Conservation (phyloP, 2,113 vertebrate genomes). For the Dicrurus megarhynchus region DNA sequence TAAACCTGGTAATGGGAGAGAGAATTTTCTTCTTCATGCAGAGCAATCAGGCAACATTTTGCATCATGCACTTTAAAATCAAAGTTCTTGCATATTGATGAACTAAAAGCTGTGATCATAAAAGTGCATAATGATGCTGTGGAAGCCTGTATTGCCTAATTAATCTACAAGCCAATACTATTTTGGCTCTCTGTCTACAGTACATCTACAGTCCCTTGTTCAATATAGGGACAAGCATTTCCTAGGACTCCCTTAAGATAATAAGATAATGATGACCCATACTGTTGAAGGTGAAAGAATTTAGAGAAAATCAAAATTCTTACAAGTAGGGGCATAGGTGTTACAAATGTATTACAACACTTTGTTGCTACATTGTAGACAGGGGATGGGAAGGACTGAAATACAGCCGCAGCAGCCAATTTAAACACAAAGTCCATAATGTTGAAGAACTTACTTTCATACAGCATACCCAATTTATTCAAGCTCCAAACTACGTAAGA, state of each 20-base stretch:
- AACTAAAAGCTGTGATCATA: neutral
- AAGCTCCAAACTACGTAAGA: neutral
- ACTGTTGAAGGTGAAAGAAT: neutral
- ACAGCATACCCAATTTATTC: rapidly evolving
- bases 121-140: neutral
- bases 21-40: neutral
- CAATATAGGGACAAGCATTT: neutral
- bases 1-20: neutral
- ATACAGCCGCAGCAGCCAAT: neutral
- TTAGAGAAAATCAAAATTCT: neutral
- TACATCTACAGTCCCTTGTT: neutral
- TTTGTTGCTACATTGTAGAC: neutral
- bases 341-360: neutral
- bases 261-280: neutral
- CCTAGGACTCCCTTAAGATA: neutral
- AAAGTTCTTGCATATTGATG: neutral
- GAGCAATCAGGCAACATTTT: neutral
- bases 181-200: neutral
- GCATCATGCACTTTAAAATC: neutral
- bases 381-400: neutral
- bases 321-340: neutral
- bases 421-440: neutral
- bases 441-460: neutral
- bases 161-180: neutral
- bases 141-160: neutral